Evolutionary conservation across 2,888 invertebrate species (phyloP), one percentile per base, ranked within the genome.

Genomic region (Odontomyia ornata): DNA sequence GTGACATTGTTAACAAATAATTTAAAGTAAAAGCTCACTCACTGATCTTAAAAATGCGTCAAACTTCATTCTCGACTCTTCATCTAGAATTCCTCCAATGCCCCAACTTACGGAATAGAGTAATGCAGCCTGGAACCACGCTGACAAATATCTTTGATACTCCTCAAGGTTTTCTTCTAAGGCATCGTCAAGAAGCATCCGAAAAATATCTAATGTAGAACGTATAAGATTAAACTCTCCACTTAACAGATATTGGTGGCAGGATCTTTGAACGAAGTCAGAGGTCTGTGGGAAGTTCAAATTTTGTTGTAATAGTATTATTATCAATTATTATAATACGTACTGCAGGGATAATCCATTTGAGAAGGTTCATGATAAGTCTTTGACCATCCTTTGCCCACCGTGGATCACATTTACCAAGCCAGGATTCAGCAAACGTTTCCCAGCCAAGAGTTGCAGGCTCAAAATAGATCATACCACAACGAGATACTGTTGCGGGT

Each of bases 391-490:
- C 91, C 25, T 88, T 89, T 56, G 88, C 87, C 92, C 94, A 94
- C 57, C 88, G 86, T 1, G 88, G 89, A 86, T 89, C 91, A 25
- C 90, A 86, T n/a, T 87, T 89, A 9, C 91, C 90, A 0, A 95
- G 81, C 97, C 97, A 97, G 0, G 95, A 95, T 80, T 90, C 89
- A 27, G 94, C 89, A 82, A 96, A 92, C 0, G 95, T 93, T 79
- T 89, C 88, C 92, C 95, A 96, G 2, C 97, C 96, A 7, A 97
- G 88, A 0, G 93, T 91, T 0, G 89, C 85, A 0, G 97, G 93
- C 85, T 98, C 97, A 89, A 97, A 86, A 83, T 95, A 96, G 72
- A 96, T 95, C 96, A 96, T 96, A 7, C 95, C 96, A 84, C 96
- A 96, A 27, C 96, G 90, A 0, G 95, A 95, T 0, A 96, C 95